Conservation (phyloP, 2,797 vertebrate species). For the Novumbra hubbsi region DNA sequence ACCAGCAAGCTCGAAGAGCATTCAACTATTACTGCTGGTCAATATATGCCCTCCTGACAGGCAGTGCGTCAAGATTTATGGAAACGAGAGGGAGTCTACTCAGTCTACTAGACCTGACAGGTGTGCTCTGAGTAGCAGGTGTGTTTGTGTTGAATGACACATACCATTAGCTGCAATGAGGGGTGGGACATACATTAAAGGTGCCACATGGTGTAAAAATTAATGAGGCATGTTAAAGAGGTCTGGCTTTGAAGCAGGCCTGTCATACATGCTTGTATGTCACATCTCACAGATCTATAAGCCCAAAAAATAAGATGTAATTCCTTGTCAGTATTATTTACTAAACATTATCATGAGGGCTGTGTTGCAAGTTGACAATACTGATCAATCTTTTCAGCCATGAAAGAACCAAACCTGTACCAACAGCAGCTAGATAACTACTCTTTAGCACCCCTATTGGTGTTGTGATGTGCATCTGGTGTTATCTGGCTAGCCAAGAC, state of each 20-base stretch:
- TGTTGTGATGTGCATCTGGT: neutral
- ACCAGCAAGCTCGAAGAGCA: constrained; percentile 36
- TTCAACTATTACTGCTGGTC: constrained; percentile 12
- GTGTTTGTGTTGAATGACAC: constrained; percentile 60
- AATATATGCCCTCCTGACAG: constrained; percentile 28
- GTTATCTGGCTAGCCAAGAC: neutral
- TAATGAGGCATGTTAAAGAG: neutral
- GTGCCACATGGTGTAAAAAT: neutral
- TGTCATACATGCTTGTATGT: neutral
- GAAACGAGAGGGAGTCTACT: constrained; percentile 38
- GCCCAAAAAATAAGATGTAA: neutral
- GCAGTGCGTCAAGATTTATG: constrained; percentile 42
- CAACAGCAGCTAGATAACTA: neutral
- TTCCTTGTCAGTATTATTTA: neutral
- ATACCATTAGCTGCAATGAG: constrained; percentile 52
- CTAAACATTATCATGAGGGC: neutral
- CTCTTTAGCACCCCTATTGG: neutral
- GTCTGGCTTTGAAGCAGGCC: neutral
- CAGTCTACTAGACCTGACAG: constrained; percentile 36
- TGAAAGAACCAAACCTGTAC: neutral
- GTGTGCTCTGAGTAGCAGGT: constrained; percentile 45
- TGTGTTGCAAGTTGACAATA: neutral
- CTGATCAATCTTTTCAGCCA: neutral
- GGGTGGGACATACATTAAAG: constrained; percentile 28
- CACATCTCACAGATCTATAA: neutral